Conservation (phyloP, 2,888 invertebrate genomes). For the Sipha maydis region DNA sequence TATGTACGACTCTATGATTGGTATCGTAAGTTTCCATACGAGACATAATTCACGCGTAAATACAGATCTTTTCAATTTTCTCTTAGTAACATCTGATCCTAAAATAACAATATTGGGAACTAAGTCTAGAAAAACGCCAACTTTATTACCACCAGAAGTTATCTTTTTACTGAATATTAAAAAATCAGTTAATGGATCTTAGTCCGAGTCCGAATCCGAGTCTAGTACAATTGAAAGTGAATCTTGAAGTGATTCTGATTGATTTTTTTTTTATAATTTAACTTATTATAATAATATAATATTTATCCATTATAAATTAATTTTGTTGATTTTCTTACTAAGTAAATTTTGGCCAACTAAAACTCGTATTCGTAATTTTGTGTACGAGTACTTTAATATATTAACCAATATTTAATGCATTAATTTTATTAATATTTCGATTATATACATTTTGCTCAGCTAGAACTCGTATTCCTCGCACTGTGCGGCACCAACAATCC, state of each 20-base stretch:
- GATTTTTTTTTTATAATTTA: not conserved
- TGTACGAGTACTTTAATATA: no score
- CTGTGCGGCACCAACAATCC: no score
- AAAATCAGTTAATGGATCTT: not conserved
- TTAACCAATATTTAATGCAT: no score
- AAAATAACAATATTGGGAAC: not conserved
- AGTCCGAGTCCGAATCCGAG: not conserved
- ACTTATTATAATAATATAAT: no score
- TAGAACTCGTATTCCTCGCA: no score
- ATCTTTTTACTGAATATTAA: not conserved
- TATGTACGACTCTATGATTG: not conserved
- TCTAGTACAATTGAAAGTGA: not conserved
- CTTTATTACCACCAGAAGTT: conserved; percentile 2
- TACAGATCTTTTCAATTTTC: conserved; percentile 15
- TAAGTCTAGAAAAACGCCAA: not conserved
- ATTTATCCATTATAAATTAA: no score
- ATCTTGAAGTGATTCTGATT: not conserved
- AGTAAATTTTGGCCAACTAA: no score
- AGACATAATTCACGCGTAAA: not conserved
- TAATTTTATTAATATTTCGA: no score
- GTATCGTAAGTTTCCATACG: not conserved
- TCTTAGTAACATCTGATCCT: conserved; percentile 23
- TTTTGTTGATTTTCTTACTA: no score
- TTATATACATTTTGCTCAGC: no score
- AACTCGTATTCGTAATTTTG: no score